Percentiles rank a stretch among this genome's conserved stretches.
Evolutionary conservation across 2,888 invertebrate species (phyloP).

Genomic region (Hypena proboscidalis): DNA sequence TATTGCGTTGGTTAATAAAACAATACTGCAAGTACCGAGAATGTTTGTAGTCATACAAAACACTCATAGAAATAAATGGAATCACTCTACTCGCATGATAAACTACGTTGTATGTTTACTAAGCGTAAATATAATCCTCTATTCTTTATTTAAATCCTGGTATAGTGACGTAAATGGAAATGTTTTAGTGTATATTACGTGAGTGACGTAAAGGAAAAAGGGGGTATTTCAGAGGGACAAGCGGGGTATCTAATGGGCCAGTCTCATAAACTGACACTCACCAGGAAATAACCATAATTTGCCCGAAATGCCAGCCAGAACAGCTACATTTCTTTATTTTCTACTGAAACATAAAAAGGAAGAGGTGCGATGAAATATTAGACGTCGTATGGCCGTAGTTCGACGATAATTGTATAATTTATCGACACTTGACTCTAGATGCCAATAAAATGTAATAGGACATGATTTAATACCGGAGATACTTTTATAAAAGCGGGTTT

Average conservation of each 20-base stretch:
- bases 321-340: constrained; percentile 24
- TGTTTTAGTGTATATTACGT: constrained; percentile 29
- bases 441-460: neutral
- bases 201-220: constrained; percentile 42
- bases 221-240: constrained; percentile 16
- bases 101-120: neutral
- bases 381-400: too few relatives aligned
- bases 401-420: too few relatives aligned
- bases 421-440: too few relatives aligned
- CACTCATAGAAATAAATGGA: neutral
- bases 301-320: constrained; percentile 3
- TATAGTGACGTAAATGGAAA: constrained; percentile 16
- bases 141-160: constrained; percentile 27
- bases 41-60: neutral
- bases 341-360: neutral
- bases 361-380: constrained; percentile 11
- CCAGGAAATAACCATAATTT: constrained; percentile 31
- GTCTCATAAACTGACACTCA: constrained; percentile 20
- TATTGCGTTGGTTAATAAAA: too few relatives aligned
- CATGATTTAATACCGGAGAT: neutral
- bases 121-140: constrained; percentile 12
- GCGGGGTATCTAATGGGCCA: constrained; percentile 19
- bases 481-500: too few relatives aligned
- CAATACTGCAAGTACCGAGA: neutral
- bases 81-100: neutral